A percentile compares a stretch with the other conserved stretches of the same genome.
These are phyloP conservation scores for Cephalotes varians DNA, from an alignment of 2,888 invertebrate species.

Conservation along the genomic window DNA sequence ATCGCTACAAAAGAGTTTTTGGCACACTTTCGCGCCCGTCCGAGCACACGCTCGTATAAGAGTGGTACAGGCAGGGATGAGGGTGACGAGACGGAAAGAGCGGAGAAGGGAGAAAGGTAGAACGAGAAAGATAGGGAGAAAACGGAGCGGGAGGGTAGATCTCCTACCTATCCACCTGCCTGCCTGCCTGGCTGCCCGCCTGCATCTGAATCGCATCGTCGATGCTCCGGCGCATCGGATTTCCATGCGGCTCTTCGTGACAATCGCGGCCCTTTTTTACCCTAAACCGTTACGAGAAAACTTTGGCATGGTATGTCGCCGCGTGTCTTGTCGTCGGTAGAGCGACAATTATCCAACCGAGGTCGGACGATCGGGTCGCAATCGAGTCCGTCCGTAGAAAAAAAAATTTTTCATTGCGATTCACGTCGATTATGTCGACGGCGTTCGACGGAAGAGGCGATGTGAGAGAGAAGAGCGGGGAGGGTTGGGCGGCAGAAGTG, in stretches of 20 bases:
- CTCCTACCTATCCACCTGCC: constrained; percentile 62
- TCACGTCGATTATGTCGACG: constrained; percentile 55
- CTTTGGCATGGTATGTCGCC: constrained; percentile 70
- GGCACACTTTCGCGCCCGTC: constrained; percentile 78
- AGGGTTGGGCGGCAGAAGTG: constrained; percentile 37
- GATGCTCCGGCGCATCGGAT: constrained; percentile 77
- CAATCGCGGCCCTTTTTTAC: constrained; percentile 73
- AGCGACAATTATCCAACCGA: constrained; percentile 39
- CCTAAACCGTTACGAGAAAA: constrained; percentile 69
- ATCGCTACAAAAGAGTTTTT: constrained; percentile 78
- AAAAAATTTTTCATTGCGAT: constrained; percentile 43
- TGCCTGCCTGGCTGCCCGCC: constrained; percentile 40
- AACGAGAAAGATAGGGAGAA: constrained; percentile 14
- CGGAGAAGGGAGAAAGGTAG: constrained; percentile 29
- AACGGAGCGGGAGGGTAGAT: constrained; percentile 60
- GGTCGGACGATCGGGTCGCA: constrained; percentile 51
- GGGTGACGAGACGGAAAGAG: constrained; percentile 19
- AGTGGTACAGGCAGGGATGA: constrained; percentile 22
- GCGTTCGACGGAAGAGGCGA: constrained; percentile 43
- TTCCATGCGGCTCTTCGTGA: constrained; percentile 76
- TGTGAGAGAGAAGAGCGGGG: background rate
- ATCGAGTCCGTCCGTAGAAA: constrained; percentile 47
- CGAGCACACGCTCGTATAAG: constrained; percentile 68
- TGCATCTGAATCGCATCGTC: constrained; percentile 76
- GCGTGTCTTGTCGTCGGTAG: constrained; percentile 70